These are phyloP conservation scores for Laticauda colubrina DNA, from an alignment of 2,113 vertebrate species.

Conservation along the genomic window DNA sequence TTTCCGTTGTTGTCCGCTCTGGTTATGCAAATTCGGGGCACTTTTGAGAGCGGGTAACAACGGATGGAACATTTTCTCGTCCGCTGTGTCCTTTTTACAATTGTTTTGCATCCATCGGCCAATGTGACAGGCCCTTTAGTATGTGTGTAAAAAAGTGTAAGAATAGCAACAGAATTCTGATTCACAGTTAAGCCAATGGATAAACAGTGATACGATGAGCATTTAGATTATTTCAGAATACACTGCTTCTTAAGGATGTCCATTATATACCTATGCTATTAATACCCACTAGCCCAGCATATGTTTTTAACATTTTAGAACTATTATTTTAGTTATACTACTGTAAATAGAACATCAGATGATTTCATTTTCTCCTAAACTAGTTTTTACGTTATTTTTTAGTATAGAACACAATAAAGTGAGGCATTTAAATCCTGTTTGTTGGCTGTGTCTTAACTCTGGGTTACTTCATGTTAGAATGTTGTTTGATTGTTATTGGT, in stretches of 20 bases:
- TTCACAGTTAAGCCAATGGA: background rate
- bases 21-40: too few relatives aligned
- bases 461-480: background rate
- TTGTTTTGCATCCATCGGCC: too few relatives aligned
- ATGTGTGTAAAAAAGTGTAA: background rate
- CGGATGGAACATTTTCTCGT: too few relatives aligned
- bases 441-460: background rate
- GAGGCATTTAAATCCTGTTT: background rate
- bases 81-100: too few relatives aligned
- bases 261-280: background rate
- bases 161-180: background rate
- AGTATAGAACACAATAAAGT: background rate
- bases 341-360: background rate
- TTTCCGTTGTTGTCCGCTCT: too few relatives aligned
- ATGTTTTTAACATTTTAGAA: background rate
- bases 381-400: background rate
- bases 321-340: background rate
- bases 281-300: background rate
- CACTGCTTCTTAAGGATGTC: background rate
- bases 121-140: too few relatives aligned
- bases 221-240: background rate
- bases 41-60: too few relatives aligned
- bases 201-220: background rate
- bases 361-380: background rate
- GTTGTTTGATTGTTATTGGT: slow-evolving; percentile 29